Conservation (phyloP, 2,888 invertebrate species). For the Luperina nickerlii region DNA sequence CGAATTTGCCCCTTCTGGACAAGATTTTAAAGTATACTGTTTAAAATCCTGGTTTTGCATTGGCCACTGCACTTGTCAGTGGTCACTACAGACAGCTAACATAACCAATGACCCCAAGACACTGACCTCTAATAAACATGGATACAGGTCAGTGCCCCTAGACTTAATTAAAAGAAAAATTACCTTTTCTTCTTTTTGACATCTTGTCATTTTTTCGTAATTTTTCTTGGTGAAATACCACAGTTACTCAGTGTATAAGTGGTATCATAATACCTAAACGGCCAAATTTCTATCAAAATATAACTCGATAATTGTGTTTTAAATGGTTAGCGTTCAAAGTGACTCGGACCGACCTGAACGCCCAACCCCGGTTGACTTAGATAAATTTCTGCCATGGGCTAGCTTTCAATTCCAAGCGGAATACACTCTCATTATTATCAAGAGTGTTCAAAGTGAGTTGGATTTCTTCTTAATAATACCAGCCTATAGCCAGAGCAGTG, state of each 20-base stretch:
- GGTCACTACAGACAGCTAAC: neutral
- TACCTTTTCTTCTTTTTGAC: neutral
- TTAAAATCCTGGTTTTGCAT: no score
- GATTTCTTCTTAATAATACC: neutral
- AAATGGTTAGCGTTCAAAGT: neutral
- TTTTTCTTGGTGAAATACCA: neutral
- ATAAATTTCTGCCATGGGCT: slow-evolving; percentile 20
- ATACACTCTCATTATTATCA: neutral
- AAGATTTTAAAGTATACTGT: no score
- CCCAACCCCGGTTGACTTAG: neutral
- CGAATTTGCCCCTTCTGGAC: no score
- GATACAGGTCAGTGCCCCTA: neutral
- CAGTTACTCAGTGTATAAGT: neutral
- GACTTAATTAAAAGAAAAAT: neutral
- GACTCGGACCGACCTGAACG: rapidly evolving
- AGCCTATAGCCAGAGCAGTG: neutral
- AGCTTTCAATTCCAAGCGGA: neutral
- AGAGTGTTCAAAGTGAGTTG: slow-evolving; percentile 1
- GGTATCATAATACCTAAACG: neutral
- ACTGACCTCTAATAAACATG: no score
- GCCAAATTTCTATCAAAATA: neutral
- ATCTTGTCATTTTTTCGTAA: slow-evolving; percentile 1
- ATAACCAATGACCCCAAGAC: no score
- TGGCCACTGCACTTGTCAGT: neutral
- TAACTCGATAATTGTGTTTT: neutral